Evolutionary conservation across 2,113 vertebrate genomes (phyloP), one percentile per base, ranked within the genome.

Genomic region (Bambusicola thoracicus): DNA sequence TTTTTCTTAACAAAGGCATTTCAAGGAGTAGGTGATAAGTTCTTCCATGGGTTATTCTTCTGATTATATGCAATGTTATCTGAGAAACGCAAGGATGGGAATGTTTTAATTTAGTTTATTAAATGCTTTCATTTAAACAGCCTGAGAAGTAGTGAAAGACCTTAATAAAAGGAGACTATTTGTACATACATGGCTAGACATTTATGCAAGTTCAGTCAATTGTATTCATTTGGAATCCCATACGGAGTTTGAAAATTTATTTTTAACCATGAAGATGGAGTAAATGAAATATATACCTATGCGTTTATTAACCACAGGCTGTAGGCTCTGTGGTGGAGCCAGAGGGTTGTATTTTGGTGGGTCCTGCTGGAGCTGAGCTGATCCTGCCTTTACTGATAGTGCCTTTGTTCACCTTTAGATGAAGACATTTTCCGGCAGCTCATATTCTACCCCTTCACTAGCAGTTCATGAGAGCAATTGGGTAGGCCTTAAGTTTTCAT

Each of bases 151-250:
- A 2, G 2, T 55, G 22, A 75, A 81, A 56, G 6, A 25, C 12
- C 10, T 73, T 58, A 20, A 56, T 34, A 63, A 77, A 61, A 14
- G 2, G 9, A 70, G 7, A 40, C 27, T 40, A 25, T 79, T 67
- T 81, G 56, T 15, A 49, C 0, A 0, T 59, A 82, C 8, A 3
- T 58, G 32, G 68, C 27, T 83, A 77, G 65, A 51, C 9, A 38
- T 3, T 38, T 2, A 1, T 40, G 11, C 0, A 5, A 10, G 11
- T 41, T 69, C 16, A 58, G 8, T 7, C 21, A 32, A 30, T 11
- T 66, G 21, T 30, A 5, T 56, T 87, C 58, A 11, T 74, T 20
- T 66, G 29, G 6, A 73, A 56, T 65, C 10, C 10, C 4, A 62
- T 25, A 5, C 34, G 34, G 21, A 21, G 2, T 49, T 63, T 63